A percentile compares a stretch with the other conserved stretches of the same genome.
Conservation (phyloP, 2,797 vertebrate genomes). For the Australoheros facetus region DNA sequence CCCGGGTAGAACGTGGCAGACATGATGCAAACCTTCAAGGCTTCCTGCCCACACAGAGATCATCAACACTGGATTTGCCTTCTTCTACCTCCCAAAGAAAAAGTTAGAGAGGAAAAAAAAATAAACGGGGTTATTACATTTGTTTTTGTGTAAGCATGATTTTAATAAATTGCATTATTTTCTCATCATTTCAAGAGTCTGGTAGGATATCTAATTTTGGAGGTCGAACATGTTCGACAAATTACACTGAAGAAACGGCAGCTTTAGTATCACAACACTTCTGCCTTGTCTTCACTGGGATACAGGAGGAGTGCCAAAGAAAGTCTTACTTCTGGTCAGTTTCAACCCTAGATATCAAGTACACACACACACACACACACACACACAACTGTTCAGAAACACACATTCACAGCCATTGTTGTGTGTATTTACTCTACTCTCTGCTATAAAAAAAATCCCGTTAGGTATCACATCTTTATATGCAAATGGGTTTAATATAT, state of each 20-base stretch:
- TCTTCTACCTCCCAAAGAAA: slow-evolving; percentile 40
- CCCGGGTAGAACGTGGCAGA: slow-evolving; percentile 68
- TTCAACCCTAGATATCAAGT: slow-evolving; percentile 30
- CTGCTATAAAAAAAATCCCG: slow-evolving; percentile 25
- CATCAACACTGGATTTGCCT: slow-evolving; percentile 52
- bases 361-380: background rate
- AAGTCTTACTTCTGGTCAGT: slow-evolving; percentile 40
- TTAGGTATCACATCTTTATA: slow-evolving; percentile 34
- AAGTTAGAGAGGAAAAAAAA: slow-evolving; percentile 7
- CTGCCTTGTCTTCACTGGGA: background rate
- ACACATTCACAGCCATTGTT: slow-evolving; percentile 23
- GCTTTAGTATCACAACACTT: slow-evolving; percentile 19
- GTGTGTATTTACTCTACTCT: slow-evolving; percentile 40
- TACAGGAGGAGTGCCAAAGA: background rate
- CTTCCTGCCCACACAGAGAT: slow-evolving; percentile 66
- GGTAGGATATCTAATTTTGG: slow-evolving; percentile 15
- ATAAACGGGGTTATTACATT: background rate
- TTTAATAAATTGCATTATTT: slow-evolving; percentile 10
- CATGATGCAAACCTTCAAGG: slow-evolving; percentile 70
- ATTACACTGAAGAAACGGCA: background rate
- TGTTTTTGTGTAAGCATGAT: background rate
- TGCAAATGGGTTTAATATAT: slow-evolving; percentile 47
- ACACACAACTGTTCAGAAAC: slow-evolving; percentile 1
- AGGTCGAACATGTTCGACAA: slow-evolving; percentile 1
- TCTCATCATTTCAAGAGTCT: slow-evolving; percentile 9